A percentile compares a stretch with the other conserved stretches of the same genome.
phyloP scores from a whole-genome alignment of 53 echinoderm and acorn worm species.

The Stichopus horrens region DNA sequence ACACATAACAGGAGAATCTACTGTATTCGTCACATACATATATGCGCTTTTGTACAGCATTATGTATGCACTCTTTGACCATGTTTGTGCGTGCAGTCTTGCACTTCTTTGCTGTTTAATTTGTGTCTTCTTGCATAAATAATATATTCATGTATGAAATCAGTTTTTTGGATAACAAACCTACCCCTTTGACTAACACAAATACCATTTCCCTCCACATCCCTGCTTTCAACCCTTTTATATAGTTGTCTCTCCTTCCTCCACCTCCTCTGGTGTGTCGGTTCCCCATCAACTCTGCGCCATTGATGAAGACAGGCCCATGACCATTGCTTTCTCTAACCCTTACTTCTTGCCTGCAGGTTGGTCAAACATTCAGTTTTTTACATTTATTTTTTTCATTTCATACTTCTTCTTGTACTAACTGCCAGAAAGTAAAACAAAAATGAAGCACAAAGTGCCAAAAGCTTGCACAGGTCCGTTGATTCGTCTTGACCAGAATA shows the following conservation, averaged over 20 bases:
- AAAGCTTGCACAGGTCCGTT: too few relatives aligned
- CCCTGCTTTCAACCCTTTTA: constrained; percentile 12
- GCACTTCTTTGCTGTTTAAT: background rate
- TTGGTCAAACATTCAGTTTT: background rate
- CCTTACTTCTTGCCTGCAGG: constrained; percentile 49
- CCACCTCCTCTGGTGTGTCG: background rate
- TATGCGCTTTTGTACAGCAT: background rate
- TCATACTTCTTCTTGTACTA: background rate
- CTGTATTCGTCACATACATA: too few relatives aligned
- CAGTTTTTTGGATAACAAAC: background rate
- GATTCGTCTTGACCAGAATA: too few relatives aligned
- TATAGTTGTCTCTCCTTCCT: background rate
- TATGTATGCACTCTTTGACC: background rate
- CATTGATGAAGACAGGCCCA: constrained; percentile 43
- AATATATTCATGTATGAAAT: background rate
- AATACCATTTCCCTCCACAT: constrained; percentile 11
- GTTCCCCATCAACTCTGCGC: constrained; percentile 10
- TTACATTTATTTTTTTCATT: background rate
- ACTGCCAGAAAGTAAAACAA: too few relatives aligned
- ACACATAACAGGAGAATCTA: too few relatives aligned
- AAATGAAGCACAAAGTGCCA: too few relatives aligned
- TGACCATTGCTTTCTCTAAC: constrained; percentile 52
- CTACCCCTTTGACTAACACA: constrained; percentile 25
- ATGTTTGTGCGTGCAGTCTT: background rate
- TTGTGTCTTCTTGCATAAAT: background rate